Percentiles rank a stretch among this genome's conserved stretches.
Evolutionary conservation across 2,113 vertebrate genomes (phyloP).

Genomic region (Platysternon megacephalum): DNA sequence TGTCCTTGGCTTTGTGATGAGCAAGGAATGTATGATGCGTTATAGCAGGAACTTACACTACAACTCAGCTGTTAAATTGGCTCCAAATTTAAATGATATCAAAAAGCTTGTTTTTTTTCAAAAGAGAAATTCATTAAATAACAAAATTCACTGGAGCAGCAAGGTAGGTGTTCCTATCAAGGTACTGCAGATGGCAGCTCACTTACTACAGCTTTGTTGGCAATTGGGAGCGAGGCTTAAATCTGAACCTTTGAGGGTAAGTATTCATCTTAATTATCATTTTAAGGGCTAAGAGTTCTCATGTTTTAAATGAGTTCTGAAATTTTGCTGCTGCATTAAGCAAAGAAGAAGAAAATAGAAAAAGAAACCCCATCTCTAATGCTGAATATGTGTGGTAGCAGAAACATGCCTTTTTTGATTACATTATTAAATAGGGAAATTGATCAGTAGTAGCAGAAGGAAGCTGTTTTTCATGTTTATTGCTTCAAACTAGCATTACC

Average conservation of each 20-base stretch:
- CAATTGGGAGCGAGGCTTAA: neutral
- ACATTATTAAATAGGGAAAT: slow-evolving; percentile 69
- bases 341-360: neutral
- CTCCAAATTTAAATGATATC: neutral
- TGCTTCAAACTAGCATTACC: slow-evolving; percentile 56
- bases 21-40: neutral
- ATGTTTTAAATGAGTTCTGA: neutral
- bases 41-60: neutral
- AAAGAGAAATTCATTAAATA: neutral
- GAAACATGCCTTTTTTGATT: neutral
- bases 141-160: neutral
- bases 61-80: neutral
- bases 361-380: neutral
- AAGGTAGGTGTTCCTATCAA: neutral
- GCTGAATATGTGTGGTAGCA: neutral
- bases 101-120: neutral
- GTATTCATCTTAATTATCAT: slow-evolving; percentile 29
- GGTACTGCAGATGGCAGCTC: neutral
- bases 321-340: slow-evolving; percentile 45
- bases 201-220: neutral
- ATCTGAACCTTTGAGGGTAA: neutral
- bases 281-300: neutral
- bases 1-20: too few species aligned
- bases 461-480: slow-evolving; percentile 71
- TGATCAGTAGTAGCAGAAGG: slow-evolving; percentile 58